Evolutionary conservation across 2,113 vertebrate species (phyloP).

Genomic region (Boulengeromyrus knoepffleri): DNA sequence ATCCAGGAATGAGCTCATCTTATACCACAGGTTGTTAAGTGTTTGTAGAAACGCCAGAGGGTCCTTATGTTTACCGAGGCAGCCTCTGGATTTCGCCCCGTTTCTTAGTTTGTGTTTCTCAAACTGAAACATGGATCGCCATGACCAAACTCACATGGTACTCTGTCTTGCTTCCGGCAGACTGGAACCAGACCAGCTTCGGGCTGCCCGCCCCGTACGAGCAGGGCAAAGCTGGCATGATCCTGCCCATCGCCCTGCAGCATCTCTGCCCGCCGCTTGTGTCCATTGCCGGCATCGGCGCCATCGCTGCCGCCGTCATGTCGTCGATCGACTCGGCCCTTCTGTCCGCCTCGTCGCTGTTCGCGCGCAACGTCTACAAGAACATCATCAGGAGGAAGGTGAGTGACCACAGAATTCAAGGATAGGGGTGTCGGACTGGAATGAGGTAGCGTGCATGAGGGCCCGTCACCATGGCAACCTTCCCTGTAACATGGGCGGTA

Average conservation of each 20-base stretch:
- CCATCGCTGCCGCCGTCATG: conserved; percentile 58
- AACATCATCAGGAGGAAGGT: conserved; percentile 64
- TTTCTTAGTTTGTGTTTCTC: background rate
- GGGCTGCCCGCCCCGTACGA: conserved; percentile 58
- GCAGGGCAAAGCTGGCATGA: conserved; percentile 56
- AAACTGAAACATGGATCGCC: background rate
- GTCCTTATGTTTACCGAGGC: background rate
- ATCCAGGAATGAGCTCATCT: background rate
- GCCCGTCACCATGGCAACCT: background rate
- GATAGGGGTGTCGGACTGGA: background rate
- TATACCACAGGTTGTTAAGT: background rate
- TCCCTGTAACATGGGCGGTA: background rate
- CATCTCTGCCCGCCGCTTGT: conserved; percentile 60
- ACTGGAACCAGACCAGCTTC: conserved; percentile 71
- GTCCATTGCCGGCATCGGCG: conserved; percentile 56
- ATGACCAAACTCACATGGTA: background rate
- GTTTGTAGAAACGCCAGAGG: background rate
- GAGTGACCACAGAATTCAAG: conserved; percentile 18
- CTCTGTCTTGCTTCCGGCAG: conserved; percentile 34
- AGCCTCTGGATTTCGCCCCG: background rate
- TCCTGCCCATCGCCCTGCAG: conserved; percentile 61
- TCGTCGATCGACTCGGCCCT: conserved; percentile 66
- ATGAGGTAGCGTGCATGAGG: background rate
- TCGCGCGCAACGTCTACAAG: conserved; percentile 63
- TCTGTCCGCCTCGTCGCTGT: conserved; percentile 54